These are phyloP conservation scores for Oreochromis tanganicae DNA, from an alignment of 2,113 vertebrate genomes.

Conservation along the genomic window DNA sequence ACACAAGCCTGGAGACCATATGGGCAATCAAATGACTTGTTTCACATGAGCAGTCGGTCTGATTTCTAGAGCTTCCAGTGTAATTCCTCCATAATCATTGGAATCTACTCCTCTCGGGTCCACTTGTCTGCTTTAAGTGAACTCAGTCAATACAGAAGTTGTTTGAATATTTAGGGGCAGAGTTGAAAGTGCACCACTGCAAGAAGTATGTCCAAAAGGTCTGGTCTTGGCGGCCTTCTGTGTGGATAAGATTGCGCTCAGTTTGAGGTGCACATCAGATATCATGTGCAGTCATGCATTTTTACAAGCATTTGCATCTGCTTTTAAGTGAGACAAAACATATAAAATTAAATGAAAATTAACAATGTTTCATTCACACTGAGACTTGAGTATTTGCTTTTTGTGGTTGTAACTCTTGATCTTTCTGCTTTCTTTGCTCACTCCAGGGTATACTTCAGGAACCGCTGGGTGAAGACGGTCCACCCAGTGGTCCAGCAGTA, in stretches of 20 bases:
- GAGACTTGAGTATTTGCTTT: not conserved
- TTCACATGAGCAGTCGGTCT: slow-evolving; percentile 2
- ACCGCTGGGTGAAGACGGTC: slow-evolving; percentile 99
- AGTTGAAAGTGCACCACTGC: not conserved
- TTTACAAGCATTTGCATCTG: not conserved
- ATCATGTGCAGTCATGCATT: not conserved
- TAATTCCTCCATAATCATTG: not conserved
- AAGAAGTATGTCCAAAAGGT: not conserved
- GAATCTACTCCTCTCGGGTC: not conserved
- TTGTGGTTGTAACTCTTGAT: not conserved
- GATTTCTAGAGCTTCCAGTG: not conserved
- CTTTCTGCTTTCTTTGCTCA: not conserved
- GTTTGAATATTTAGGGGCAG: not conserved
- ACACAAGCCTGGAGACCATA: not conserved
- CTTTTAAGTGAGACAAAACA: not conserved
- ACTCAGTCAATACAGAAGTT: not conserved
- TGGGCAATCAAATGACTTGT: slow-evolving; percentile 17
- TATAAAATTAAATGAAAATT: not conserved
- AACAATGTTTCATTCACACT: not conserved
- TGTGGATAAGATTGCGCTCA: not conserved
- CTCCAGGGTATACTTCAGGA: slow-evolving; percentile 96
- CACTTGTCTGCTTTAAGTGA: not conserved
- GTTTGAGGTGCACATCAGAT: not conserved
- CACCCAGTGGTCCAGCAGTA: slow-evolving; percentile 98
- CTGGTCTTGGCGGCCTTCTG: not conserved